A percentile compares a stretch with the other conserved stretches of the same genome.
phyloP scores from a whole-genome alignment of 2,797 vertebrate species.

The Hoplostethus atlanticus region DNA sequence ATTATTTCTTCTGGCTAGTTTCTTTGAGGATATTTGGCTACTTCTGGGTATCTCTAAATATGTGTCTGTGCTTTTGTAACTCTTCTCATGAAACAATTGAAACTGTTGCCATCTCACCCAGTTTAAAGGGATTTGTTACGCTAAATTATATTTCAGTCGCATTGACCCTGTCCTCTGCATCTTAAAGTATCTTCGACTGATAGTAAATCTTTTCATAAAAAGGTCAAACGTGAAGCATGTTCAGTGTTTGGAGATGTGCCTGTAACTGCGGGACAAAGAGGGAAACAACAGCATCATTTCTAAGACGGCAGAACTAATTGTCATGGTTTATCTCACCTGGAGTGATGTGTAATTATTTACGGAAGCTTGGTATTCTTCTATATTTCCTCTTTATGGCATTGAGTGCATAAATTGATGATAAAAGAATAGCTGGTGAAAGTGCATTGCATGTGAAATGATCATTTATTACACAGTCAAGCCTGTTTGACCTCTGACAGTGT shows the following conservation, averaged over 20 bases:
- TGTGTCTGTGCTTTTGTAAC: no score
- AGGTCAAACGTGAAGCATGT: no score
- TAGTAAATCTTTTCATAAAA: no score
- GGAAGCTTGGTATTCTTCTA: neutral
- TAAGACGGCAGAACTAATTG: neutral
- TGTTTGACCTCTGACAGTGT: constrained; percentile 17
- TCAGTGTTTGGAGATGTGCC: no score
- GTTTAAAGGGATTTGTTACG: neutral
- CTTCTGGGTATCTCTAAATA: neutral
- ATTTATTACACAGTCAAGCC: constrained; percentile 3
- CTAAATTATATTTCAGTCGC: neutral
- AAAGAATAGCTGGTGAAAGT: neutral
- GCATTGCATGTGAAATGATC: neutral
- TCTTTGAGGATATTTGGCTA: neutral
- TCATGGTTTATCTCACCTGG: neutral
- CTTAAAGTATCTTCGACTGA: neutral
- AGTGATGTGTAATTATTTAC: neutral
- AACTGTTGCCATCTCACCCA: neutral
- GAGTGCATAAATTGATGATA: neutral
- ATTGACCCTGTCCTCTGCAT: neutral
- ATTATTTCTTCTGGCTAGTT: constrained; percentile 2
- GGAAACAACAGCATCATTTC: no score
- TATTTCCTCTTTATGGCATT: neutral
- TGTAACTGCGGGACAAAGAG: no score
- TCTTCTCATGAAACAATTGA: neutral